These are phyloP conservation scores for Pseudochirops corinnae DNA, from an alignment of 2,797 vertebrate species.

Conservation along the genomic window DNA sequence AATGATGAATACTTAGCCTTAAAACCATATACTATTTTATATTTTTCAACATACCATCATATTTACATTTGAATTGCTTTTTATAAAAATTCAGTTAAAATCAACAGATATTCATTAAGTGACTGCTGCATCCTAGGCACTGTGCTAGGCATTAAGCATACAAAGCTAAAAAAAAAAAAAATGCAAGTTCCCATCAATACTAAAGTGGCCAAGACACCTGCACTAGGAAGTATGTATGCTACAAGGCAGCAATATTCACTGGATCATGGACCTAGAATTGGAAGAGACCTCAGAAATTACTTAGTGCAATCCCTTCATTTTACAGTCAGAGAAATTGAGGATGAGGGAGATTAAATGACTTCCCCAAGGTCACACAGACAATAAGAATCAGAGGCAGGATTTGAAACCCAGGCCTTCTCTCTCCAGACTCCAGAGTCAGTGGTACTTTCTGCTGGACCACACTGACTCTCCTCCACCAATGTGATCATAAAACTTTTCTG, in stretches of 20 bases:
- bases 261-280: background rate
- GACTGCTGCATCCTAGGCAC: background rate
- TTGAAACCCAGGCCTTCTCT: background rate
- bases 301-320: background rate
- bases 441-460: background rate
- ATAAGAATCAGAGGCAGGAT: background rate
- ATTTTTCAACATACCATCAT: background rate
- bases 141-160: background rate
- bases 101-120: background rate
- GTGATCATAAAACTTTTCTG: background rate
- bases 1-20: constrained; percentile 26
- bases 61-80: background rate
- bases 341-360: background rate
- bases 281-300: background rate
- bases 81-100: background rate
- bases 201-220: background rate
- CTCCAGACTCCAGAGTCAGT: background rate
- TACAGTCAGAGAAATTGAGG: background rate
- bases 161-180: background rate
- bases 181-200: background rate
- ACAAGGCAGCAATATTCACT: background rate
- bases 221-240: background rate
- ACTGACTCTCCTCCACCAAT: background rate
- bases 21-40: constrained; percentile 16
- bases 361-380: background rate